Percentiles rank a stretch among this genome's conserved stretches.
These are phyloP conservation scores for Macrotis lagotis DNA, from an alignment of 2,113 vertebrate species.

Conservation along the genomic window DNA sequence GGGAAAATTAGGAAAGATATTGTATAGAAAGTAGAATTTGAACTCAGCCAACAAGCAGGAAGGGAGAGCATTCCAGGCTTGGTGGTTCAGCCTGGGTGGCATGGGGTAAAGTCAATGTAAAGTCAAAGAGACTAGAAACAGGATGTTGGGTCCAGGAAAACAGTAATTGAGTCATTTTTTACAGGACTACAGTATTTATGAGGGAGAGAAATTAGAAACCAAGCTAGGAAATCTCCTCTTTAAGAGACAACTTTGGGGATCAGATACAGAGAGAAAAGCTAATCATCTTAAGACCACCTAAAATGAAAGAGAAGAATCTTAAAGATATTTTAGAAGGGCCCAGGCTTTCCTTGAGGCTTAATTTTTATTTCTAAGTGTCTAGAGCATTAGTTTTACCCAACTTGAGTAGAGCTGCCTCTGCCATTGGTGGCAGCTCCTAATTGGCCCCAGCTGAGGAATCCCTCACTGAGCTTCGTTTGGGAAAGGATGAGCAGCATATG, in stretches of 20 bases:
- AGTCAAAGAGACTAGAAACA: neutral
- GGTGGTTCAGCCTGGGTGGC: neutral
- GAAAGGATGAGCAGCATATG: conserved; percentile 73
- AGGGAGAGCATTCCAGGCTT: neutral
- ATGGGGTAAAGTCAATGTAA: neutral
- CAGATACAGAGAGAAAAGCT: neutral
- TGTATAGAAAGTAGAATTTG: neutral
- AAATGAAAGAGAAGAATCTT: neutral
- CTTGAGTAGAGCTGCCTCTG: conserved; percentile 77
- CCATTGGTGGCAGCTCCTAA: conserved; percentile 75
- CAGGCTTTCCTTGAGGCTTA: conserved; percentile 4
- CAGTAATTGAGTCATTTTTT: neutral
- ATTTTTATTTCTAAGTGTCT: conserved; percentile 79
- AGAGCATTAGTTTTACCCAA: conserved; percentile 81
- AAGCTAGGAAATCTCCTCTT: neutral
- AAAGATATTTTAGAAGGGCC: neutral
- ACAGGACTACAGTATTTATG: neutral
- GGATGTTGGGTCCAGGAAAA: neutral
- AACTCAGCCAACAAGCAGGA: neutral
- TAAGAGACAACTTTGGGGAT: too few species aligned
- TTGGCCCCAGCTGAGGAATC: conserved; percentile 79
- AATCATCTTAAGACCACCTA: neutral
- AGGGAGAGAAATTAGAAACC: neutral
- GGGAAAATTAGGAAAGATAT: neutral
- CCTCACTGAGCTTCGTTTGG: conserved; percentile 77